Base-by-base conservation (phyloP, 2,113 vertebrate genomes). In the Pionites leucogaster region DNA sequence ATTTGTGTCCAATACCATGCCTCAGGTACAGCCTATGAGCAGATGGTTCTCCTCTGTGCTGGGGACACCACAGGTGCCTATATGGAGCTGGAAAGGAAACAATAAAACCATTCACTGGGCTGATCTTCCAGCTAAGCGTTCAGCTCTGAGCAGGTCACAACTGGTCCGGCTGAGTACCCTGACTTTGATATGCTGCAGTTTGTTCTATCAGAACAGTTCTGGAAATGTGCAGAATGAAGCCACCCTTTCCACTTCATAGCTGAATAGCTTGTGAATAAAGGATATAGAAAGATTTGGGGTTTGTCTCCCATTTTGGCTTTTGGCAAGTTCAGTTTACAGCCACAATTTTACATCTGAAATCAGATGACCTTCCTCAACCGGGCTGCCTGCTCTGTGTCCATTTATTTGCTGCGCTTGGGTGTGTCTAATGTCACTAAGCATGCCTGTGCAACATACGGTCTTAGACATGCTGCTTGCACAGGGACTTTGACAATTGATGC, bases 1-100 rank as follows among this genome's bases (percentile, higher is more conserved):
- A 1, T 24, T 64, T 28, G 4, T 35, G 41, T 71, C 27, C 59
- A 33, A 3, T 20, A 74, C 4, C 22, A 1, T 31, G 57, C 52
- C 69, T 22, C 27, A 31, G 53, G 59, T 1, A 0, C 37, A 39
- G 59, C 44, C 44, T 0, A 0, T 7, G 62, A 25, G 29, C 52
- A 31, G 59, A 13, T 0, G 6, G 17, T 4, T 62, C 24, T 46
- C 41, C 46, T 27, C 20, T 0, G 1, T 0, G 2, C 35, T 41
- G 39, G 24, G 49, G 41, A 6, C 7, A 55, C 29, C 22, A 62
- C 49, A 10, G 29, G n/a, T 82, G 57, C 35, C 59, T n/a, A 33
- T 37, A 7, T 4, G 63, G 22, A 35, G 33, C 57, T 59, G 57
- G 7, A 49, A 29, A 92, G 59, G 20, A 88, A 86, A 35, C 39